Percentiles rank a stretch among this genome's conserved stretches.
Conservation (phyloP, 2,113 vertebrate species). For the Pelecanus crispus region DNA sequence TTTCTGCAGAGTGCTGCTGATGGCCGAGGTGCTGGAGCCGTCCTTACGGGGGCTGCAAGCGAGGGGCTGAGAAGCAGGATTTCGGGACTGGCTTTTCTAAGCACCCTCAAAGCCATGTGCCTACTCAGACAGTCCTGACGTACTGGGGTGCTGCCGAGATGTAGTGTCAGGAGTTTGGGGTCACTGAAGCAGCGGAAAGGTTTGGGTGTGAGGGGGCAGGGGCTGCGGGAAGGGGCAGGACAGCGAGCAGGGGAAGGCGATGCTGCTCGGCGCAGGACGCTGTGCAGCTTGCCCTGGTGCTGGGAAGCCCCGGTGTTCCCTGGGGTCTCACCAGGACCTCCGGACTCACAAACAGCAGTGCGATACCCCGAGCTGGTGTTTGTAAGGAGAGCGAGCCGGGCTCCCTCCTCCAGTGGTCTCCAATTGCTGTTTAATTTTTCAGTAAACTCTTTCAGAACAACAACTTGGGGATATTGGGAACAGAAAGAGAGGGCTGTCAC, state of each 20-base stretch:
- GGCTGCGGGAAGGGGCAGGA: background rate
- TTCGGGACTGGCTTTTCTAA: background rate
- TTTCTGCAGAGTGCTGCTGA: background rate
- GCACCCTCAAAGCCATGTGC: background rate
- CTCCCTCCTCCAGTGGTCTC: background rate
- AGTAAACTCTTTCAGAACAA: background rate
- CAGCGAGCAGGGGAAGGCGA: background rate
- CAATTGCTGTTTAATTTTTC: background rate
- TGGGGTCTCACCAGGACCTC: background rate
- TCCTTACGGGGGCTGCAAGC: accelerated
- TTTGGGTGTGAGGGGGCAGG: background rate
- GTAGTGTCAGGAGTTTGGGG: background rate
- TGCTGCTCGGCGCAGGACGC: background rate
- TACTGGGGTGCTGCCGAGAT: background rate
- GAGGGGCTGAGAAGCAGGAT: background rate
- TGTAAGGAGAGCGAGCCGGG: background rate
- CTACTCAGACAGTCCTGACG: background rate
- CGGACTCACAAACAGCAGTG: background rate
- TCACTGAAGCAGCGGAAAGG: background rate
- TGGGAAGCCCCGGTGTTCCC: background rate
- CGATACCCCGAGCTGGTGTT: background rate
- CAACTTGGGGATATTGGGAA: background rate
- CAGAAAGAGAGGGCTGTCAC: background rate
- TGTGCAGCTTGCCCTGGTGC: accelerated
- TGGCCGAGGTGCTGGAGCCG: background rate